These are phyloP conservation scores for Apistogramma diplotaenia DNA, from an alignment of 2,113 vertebrate species.

Conservation along the genomic window DNA sequence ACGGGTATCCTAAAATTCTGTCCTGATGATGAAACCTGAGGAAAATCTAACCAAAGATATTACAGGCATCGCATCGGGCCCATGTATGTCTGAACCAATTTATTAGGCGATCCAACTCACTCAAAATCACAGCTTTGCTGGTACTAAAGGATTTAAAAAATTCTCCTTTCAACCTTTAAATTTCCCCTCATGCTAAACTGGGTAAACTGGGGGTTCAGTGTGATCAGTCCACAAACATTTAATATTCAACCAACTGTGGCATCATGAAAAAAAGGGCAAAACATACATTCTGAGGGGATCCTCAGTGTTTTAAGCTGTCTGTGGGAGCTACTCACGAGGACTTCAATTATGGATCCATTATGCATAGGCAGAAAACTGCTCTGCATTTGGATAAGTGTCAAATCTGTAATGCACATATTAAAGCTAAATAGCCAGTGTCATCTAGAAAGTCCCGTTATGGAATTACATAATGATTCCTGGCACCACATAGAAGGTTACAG, in stretches of 20 bases:
- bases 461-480: slow-evolving; percentile 35
- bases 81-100: neutral
- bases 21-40: neutral
- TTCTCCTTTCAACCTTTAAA: too few species aligned
- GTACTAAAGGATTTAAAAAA: neutral
- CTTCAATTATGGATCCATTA: slow-evolving; percentile 15
- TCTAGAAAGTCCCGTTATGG: slow-evolving; percentile 11
- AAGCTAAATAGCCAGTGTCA: slow-evolving; percentile 21
- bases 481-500: slow-evolving; percentile 29
- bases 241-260: neutral
- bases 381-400: slow-evolving; percentile 39
- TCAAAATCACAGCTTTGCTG: neutral
- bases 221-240: slow-evolving; percentile 3
- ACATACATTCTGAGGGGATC: neutral
- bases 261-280: neutral
- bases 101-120: too few species aligned
- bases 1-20: neutral
- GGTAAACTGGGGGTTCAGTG: slow-evolving; percentile 17
- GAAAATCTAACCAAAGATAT: neutral
- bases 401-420: slow-evolving; percentile 13
- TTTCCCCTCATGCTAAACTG: slow-evolving; percentile 17
- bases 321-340: neutral
- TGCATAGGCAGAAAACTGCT: neutral
- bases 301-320: neutral
- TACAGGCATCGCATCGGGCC: neutral